Percentiles rank a stretch among this genome's conserved stretches.
Conservation (phyloP, 1,140 invertebrate genomes). For the Heliconius nattereri region DNA sequence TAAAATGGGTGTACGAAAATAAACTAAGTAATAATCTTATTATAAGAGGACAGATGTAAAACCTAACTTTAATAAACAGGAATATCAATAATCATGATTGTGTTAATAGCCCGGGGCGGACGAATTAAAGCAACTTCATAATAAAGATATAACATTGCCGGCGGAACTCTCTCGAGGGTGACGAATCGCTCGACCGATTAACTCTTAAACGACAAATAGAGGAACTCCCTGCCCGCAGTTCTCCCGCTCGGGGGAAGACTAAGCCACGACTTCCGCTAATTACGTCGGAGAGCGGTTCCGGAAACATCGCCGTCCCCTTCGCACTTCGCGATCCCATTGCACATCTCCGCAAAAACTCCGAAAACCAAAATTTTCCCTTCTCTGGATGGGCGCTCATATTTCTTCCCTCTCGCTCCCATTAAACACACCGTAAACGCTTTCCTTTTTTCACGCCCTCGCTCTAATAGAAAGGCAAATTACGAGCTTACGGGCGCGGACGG, state of each 20-base stretch:
- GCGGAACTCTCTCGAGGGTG: conserved; percentile 71
- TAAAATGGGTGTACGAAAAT: not conserved
- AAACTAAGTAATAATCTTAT: conserved; percentile 14
- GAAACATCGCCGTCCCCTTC: conserved; percentile 69
- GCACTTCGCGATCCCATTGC: conserved; percentile 71
- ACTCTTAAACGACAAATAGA: conserved; percentile 81
- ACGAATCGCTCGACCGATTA: conserved; percentile 78
- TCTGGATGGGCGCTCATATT: conserved; percentile 77
- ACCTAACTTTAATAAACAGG: conserved; percentile 54
- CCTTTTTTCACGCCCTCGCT: conserved; percentile 81
- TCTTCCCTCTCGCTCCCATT: conserved; percentile 80
- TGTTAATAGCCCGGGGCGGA: conserved; percentile 65
- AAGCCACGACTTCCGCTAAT: conserved; percentile 80
- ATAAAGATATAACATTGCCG: conserved; percentile 78
- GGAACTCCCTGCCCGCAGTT: conserved; percentile 69
- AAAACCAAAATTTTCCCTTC: conserved; percentile 80
- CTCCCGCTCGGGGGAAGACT: conserved; percentile 71
- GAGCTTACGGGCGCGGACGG: conserved; percentile 80
- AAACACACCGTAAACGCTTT: conserved; percentile 81
- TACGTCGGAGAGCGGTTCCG: conserved; percentile 71
- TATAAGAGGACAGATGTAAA: not conserved
- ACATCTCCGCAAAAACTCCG: conserved; percentile 79
- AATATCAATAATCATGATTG: conserved; percentile 77
- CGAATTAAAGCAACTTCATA: conserved; percentile 57
- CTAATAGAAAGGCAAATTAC: conserved; percentile 82